Evolutionary conservation across 2,113 vertebrate species (phyloP).

Genomic region (Sander lucioperca): DNA sequence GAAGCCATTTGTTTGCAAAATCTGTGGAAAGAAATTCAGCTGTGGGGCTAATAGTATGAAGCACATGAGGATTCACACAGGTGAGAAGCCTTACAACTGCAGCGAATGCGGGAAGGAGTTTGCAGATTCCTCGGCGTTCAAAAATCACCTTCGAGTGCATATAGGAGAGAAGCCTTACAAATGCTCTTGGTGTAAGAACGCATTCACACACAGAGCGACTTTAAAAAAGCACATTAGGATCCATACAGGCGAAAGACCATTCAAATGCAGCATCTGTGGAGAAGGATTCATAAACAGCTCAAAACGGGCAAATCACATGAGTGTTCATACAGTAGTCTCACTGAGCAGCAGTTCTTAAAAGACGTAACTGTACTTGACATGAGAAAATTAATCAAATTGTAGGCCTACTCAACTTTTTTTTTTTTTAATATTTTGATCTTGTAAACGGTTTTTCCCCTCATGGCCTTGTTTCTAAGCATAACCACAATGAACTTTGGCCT

Average conservation of each 20-base stretch:
- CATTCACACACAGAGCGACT: not conserved
- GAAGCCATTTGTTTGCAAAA: not conserved
- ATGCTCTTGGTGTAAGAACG: not conserved
- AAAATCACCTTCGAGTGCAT: not conserved
- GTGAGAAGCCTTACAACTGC: not conserved
- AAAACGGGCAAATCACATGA: not conserved
- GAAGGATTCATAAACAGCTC: not conserved
- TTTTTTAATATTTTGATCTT: not conserved
- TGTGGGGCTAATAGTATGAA: not conserved
- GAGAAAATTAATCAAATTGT: not conserved
- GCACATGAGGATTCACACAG: not conserved
- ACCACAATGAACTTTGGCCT: not conserved
- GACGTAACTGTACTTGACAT: not conserved
- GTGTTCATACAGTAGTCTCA: not conserved
- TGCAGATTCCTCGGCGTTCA: not conserved
- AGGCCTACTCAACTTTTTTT: not conserved
- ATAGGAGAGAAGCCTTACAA: not conserved
- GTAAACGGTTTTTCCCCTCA: not conserved
- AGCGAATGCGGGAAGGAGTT: not conserved
- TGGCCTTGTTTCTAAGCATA: not conserved
- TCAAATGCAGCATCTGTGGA: not conserved
- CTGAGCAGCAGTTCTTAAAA: not conserved
- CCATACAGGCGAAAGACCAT: not conserved
- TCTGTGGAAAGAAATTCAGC: not conserved
- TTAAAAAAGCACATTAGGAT: not conserved